These are phyloP conservation scores for Spatulosminthurus flaviceps DNA, from an alignment of 2,888 invertebrate genomes.

Conservation along the genomic window DNA sequence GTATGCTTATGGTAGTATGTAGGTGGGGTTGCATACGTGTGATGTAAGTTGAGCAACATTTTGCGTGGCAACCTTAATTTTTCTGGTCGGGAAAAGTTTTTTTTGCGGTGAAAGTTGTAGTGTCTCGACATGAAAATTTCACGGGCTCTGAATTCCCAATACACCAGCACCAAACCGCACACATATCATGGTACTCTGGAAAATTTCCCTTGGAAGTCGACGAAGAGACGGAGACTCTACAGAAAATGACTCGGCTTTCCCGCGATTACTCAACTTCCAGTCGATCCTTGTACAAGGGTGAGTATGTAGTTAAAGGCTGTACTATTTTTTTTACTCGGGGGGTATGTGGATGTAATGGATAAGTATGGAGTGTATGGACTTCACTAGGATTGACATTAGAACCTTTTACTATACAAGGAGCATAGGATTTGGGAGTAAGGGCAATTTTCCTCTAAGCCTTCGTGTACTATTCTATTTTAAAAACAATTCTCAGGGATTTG, in stretches of 20 bases:
- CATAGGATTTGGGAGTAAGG: too few species aligned
- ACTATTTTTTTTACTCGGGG: too few species aligned
- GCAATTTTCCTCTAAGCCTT: too few species aligned
- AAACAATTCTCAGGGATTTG: too few species aligned
- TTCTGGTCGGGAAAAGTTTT: slow-evolving; percentile 50
- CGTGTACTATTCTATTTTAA: too few species aligned
- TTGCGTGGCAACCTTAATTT: slow-evolving; percentile 54
- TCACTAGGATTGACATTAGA: too few species aligned
- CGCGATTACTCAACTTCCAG: neutral
- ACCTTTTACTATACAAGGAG: too few species aligned
- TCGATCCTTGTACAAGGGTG: too few species aligned
- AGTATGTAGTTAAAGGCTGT: too few species aligned
- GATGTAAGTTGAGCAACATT: slow-evolving; percentile 42
- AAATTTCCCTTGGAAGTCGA: slow-evolving; percentile 55
- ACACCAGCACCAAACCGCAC: slow-evolving; percentile 53
- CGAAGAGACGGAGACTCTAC: slow-evolving; percentile 20
- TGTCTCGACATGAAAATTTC: slow-evolving; percentile 53
- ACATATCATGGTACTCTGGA: slow-evolving; percentile 51
- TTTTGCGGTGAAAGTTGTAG: slow-evolving; percentile 53
- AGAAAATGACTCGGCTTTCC: slow-evolving; percentile 3
- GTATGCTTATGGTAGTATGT: neutral
- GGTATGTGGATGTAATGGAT: too few species aligned
- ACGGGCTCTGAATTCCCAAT: slow-evolving; percentile 55
- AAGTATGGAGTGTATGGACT: too few species aligned
- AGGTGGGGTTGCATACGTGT: slow-evolving; percentile 6